phyloP scores from a whole-genome alignment of 1,140 invertebrate species.

The Drosophila tristis region DNA sequence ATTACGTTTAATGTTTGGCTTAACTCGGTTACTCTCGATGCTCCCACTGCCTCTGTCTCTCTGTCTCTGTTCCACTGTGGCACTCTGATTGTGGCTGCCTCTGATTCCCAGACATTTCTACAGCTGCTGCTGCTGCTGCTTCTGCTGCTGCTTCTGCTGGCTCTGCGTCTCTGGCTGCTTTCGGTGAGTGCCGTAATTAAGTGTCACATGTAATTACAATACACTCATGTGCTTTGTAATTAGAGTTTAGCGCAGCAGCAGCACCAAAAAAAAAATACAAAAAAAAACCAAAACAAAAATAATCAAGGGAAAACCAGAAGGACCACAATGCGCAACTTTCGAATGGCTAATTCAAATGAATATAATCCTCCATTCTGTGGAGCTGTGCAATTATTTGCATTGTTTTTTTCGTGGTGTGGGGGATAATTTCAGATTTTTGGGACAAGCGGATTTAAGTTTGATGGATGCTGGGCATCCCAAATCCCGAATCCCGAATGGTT shows the following conservation, averaged over 20 bases:
- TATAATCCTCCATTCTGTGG: conserved; percentile 41
- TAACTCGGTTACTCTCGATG: conserved; percentile 71
- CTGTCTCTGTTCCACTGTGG: neutral
- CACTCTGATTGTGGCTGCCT: conserved; percentile 15
- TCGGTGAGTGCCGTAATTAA: conserved; percentile 75
- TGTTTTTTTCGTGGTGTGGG: conserved; percentile 11
- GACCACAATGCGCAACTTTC: conserved; percentile 21
- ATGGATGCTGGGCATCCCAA: conserved; percentile 2
- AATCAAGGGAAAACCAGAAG: conserved; percentile 12
- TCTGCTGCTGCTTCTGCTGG: no score
- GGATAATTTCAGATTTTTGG: conserved; percentile 24
- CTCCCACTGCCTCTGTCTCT: conserved; percentile 3
- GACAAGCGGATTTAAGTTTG: conserved; percentile 23
- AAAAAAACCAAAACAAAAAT: conserved; percentile 3
- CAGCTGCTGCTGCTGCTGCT: conserved; percentile 28
- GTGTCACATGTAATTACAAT: conserved; percentile 83
- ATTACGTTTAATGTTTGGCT: conserved; percentile 81
- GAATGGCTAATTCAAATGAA: conserved; percentile 69
- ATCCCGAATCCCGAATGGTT: neutral
- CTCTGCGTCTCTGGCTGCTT: conserved; percentile 33
- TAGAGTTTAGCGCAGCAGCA: conserved; percentile 70
- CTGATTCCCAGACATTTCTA: conserved; percentile 21
- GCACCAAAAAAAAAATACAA: conserved; percentile 17
- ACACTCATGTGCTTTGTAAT: conserved; percentile 82
- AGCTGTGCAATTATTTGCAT: conserved; percentile 67